Conservation (phyloP, 2,888 invertebrate genomes). For the Ametastegia equiseti region DNA sequence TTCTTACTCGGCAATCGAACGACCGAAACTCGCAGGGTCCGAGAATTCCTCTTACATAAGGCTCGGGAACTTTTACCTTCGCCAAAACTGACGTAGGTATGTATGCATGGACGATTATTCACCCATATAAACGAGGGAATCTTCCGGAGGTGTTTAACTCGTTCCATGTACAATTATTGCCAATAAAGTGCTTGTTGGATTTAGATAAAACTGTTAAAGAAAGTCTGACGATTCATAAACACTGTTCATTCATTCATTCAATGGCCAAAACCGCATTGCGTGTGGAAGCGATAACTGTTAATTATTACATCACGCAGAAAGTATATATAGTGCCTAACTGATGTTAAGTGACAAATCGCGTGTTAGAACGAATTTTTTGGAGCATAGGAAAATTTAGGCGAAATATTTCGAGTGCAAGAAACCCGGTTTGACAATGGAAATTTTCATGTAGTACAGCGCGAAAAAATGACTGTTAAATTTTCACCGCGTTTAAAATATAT, state of each 20-base stretch:
- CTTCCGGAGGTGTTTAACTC: constrained; percentile 1
- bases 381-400: background rate
- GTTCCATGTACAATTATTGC: background rate
- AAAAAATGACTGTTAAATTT: background rate
- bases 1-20: constrained; percentile 52
- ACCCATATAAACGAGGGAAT: constrained; percentile 3
- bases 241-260: background rate
- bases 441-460: constrained; percentile 13
- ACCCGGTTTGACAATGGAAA: background rate
- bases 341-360: background rate
- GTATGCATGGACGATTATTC: constrained; percentile 1
- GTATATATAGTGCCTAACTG: background rate
- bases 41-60: constrained; percentile 19
- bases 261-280: background rate
- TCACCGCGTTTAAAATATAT: background rate
- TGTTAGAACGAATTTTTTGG: background rate
- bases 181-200: background rate
- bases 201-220: constrained; percentile 25
- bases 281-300: background rate
- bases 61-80: constrained; percentile 40
- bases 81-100: constrained; percentile 22
- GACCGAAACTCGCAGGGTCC: constrained; percentile 43
- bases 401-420: constrained; percentile 13
- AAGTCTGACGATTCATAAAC: background rate
- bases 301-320: background rate